Conservation (phyloP, 2,113 vertebrate species). For the Hippocampus mohnikei region DNA sequence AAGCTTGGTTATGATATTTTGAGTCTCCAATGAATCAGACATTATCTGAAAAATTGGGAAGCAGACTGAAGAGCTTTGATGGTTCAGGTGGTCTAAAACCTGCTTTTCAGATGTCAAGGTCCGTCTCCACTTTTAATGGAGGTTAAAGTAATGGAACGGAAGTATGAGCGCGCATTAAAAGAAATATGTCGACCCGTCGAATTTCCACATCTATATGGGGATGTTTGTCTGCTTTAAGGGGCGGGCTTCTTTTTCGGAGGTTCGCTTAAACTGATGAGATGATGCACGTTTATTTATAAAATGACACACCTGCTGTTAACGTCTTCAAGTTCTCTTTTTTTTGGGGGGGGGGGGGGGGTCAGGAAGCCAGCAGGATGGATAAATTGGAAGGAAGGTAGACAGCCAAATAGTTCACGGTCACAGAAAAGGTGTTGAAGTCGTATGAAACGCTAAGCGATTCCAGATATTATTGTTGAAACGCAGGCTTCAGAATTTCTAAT, state of each 20-base stretch:
- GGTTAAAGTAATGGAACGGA: not conserved
- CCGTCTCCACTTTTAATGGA: not conserved
- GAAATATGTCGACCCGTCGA: not conserved
- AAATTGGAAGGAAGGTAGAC: not conserved
- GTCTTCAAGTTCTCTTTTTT: slow-evolving; percentile 11
- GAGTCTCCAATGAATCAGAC: not conserved
- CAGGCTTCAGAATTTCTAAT: not conserved
- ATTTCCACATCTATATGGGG: too few species aligned
- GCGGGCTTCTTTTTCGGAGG: not conserved
- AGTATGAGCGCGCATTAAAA: not conserved
- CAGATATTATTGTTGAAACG: not conserved
- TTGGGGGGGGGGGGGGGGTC: not conserved
- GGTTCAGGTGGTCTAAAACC: not conserved
- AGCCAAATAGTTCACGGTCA: not conserved
- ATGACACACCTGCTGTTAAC: slow-evolving; percentile 30
- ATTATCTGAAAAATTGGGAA: too few species aligned
- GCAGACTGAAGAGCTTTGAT: not conserved
- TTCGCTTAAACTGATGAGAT: not conserved
- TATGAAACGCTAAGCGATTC: not conserved
- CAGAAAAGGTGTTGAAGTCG: not conserved
- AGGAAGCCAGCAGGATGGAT: slow-evolving; percentile 22
- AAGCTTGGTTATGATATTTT: not conserved
- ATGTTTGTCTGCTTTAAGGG: not conserved
- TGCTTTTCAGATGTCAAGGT: not conserved
- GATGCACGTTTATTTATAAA: slow-evolving; percentile 26